phyloP scores from a whole-genome alignment of 2,888 invertebrate species.

The Opisthograptis luteolata region DNA sequence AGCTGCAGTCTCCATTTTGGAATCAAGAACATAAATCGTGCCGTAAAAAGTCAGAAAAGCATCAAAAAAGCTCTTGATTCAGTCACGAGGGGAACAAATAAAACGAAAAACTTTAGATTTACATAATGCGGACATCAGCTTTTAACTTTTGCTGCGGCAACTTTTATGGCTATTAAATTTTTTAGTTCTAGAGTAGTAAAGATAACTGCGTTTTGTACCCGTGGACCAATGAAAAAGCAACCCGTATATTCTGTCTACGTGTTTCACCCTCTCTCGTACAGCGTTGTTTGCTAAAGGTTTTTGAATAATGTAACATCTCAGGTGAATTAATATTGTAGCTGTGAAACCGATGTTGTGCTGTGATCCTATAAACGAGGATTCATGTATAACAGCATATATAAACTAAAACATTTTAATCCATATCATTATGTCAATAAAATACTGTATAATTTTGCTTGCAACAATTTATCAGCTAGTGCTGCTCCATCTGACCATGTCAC shows the following conservation, averaged over 20 bases:
- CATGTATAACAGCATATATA: too few species aligned
- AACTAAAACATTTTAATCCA: too few species aligned
- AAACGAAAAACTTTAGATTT: slow-evolving; percentile 11
- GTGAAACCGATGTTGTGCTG: too few species aligned
- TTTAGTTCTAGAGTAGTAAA: slow-evolving; percentile 19
- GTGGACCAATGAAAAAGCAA: slow-evolving; percentile 9
- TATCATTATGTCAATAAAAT: too few species aligned
- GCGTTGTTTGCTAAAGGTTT: too few species aligned
- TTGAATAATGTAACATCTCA: too few species aligned
- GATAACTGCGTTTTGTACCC: slow-evolving; percentile 2
- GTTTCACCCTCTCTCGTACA: too few species aligned
- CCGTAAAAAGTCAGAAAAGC: not conserved
- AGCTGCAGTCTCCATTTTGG: not conserved
- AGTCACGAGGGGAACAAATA: not conserved
- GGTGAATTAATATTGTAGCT: too few species aligned
- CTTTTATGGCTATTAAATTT: slow-evolving; percentile 22
- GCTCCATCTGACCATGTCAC: too few species aligned
- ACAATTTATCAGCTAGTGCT: too few species aligned
- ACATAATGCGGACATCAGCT: slow-evolving; percentile 4
- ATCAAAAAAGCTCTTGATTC: slow-evolving; percentile 2
- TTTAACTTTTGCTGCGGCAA: slow-evolving; percentile 15
- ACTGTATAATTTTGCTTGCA: too few species aligned
- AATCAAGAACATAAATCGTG: not conserved
- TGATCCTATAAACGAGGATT: too few species aligned
- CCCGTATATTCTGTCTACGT: not conserved